These are phyloP conservation scores for Polyploca ridens DNA, from an alignment of 2,888 invertebrate genomes.

Conservation along the genomic window DNA sequence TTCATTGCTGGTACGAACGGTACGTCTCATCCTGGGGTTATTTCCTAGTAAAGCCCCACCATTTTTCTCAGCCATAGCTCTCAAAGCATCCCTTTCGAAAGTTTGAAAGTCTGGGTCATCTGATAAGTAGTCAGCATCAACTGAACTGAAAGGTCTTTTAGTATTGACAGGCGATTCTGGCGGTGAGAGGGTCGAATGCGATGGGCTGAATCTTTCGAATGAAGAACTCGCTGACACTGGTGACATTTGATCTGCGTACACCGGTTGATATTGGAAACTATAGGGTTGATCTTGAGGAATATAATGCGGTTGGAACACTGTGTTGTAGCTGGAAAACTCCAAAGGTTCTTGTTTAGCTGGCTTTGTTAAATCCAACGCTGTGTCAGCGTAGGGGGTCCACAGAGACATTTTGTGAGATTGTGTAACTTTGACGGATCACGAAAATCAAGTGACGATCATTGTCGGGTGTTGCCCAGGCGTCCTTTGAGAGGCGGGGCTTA, in stretches of 20 bases:
- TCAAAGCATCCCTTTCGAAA: slow-evolving; percentile 87
- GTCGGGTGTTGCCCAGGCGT: slow-evolving; percentile 35
- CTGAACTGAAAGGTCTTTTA: slow-evolving; percentile 30
- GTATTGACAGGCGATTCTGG: slow-evolving; percentile 40
- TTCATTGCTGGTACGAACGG: slow-evolving; percentile 55
- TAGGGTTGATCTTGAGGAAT: slow-evolving; percentile 7
- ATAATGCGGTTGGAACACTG: slow-evolving; percentile 12
- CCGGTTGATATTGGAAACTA: slow-evolving; percentile 29
- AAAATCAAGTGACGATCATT: slow-evolving; percentile 34
- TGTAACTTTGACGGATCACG: slow-evolving; percentile 21
- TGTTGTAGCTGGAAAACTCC: slow-evolving; percentile 28
- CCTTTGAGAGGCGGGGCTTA: slow-evolving; percentile 17
- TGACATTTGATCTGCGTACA: slow-evolving; percentile 37
- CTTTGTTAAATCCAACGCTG: slow-evolving; percentile 59
- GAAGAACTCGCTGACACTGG: slow-evolving; percentile 46
- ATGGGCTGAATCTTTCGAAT: slow-evolving; percentile 31
- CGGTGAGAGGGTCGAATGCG: slow-evolving; percentile 39
- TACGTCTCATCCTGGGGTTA: slow-evolving; percentile 89
- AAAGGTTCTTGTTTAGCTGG: slow-evolving; percentile 29
- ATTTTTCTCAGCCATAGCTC: slow-evolving; percentile 86
- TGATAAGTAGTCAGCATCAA: slow-evolving; percentile 49
- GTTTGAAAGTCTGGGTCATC: slow-evolving; percentile 86
- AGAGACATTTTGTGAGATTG: slow-evolving; percentile 53
- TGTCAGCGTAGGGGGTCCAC: slow-evolving; percentile 70
- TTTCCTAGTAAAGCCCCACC: slow-evolving; percentile 79